phyloP scores from a whole-genome alignment of 2,113 vertebrate species.

The Podiceps cristatus region DNA sequence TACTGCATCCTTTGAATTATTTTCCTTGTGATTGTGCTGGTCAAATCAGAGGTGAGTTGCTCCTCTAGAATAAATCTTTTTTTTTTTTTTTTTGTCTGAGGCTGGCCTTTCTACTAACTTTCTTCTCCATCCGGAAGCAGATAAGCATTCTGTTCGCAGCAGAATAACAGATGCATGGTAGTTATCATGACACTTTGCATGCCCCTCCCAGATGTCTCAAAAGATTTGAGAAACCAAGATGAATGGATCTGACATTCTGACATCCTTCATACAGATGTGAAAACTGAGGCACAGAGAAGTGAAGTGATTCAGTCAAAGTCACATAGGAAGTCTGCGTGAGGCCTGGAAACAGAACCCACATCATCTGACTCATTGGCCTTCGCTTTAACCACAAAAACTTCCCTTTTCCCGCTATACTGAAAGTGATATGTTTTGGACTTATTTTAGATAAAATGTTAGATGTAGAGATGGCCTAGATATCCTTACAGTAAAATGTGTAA shows the following conservation, averaged over 20 bases:
- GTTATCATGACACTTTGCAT: slow-evolving; percentile 53
- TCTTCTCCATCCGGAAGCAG: slow-evolving; percentile 9
- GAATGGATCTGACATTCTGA: slow-evolving; percentile 56
- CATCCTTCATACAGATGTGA: slow-evolving; percentile 63
- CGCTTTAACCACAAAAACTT: slow-evolving; percentile 72
- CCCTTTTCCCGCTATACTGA: slow-evolving; percentile 39
- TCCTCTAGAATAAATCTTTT: not conserved
- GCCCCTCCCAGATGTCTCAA: slow-evolving; percentile 66
- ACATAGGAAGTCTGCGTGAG: slow-evolving; percentile 50
- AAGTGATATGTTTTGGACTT: slow-evolving; percentile 63
- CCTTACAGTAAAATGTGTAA: slow-evolving; percentile 68
- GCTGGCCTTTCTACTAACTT: not conserved
- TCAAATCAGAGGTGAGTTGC: not conserved
- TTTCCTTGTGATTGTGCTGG: slow-evolving; percentile 1
- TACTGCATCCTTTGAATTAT: slow-evolving; percentile 34
- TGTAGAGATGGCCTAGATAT: slow-evolving; percentile 68
- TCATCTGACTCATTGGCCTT: slow-evolving; percentile 65
- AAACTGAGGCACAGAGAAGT: slow-evolving; percentile 27
- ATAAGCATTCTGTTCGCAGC: slow-evolving; percentile 51
- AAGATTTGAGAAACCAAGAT: slow-evolving; percentile 49
- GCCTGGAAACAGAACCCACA: slow-evolving; percentile 65
- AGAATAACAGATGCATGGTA: slow-evolving; percentile 54
- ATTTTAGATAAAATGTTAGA: slow-evolving; percentile 59
- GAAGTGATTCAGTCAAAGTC: slow-evolving; percentile 16
- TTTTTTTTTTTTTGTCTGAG: not conserved